Conservation (phyloP, 2,113 vertebrate species). For the Oncorhynchus nerka region DNA sequence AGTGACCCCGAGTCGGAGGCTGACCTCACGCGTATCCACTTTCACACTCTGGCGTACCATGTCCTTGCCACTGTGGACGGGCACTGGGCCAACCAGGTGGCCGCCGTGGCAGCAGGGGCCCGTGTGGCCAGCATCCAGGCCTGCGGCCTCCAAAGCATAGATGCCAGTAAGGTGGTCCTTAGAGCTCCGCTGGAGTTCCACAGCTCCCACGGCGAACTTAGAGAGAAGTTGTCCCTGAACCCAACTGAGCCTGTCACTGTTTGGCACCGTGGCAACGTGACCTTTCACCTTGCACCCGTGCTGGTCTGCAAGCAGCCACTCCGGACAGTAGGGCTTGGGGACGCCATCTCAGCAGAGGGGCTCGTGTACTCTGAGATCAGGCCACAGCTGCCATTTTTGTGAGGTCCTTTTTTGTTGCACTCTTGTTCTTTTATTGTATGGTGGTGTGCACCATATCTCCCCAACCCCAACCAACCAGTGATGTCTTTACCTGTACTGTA, state of each 20-base stretch:
- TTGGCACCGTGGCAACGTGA: slow-evolving; percentile 84
- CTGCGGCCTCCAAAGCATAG: slow-evolving; percentile 80
- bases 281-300: slow-evolving; percentile 89
- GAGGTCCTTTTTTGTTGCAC: slow-evolving; percentile 14
- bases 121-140: slow-evolving; percentile 89
- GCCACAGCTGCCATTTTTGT: slow-evolving; percentile 46
- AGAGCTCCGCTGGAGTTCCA: slow-evolving; percentile 82
- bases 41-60: slow-evolving; percentile 95
- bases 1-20: slow-evolving; percentile 65
- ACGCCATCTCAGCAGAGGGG: slow-evolving; percentile 94
- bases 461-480: background rate
- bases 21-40: slow-evolving; percentile 89
- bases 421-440: background rate
- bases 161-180: slow-evolving; percentile 78
- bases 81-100: slow-evolving; percentile 89
- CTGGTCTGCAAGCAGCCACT: slow-evolving; percentile 89
- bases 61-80: slow-evolving; percentile 88
- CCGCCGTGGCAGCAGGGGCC: slow-evolving; percentile 87
- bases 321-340: slow-evolving; percentile 93
- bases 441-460: background rate
- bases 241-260: slow-evolving; percentile 78
- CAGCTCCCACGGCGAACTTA: slow-evolving; percentile 74
- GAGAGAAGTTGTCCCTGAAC: slow-evolving; percentile 73
- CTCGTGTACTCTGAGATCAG: slow-evolving; percentile 84
- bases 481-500: background rate